phyloP scores from a whole-genome alignment of 2,797 vertebrate species.

The Rhinophrynus dorsalis region DNA sequence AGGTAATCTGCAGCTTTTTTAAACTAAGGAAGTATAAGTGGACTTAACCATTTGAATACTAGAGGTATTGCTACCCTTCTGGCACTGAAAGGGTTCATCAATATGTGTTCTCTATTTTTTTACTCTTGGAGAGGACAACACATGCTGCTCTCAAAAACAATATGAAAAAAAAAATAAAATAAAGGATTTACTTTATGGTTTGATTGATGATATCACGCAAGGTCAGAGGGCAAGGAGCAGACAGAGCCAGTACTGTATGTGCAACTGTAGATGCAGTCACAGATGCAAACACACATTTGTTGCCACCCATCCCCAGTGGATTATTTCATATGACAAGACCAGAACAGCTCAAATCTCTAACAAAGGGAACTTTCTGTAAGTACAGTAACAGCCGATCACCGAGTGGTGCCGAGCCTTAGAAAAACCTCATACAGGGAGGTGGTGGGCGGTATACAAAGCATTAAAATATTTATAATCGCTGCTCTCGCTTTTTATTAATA shows the following conservation, averaged over 20 bases:
- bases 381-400: constrained; percentile 1
- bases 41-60: too few species aligned
- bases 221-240: too few species aligned
- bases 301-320: constrained; percentile 1
- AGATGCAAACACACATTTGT: neutral
- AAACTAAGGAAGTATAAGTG: too few species aligned
- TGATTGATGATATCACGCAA: neutral
- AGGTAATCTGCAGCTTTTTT: too few species aligned
- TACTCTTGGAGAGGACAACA: too few species aligned
- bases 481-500: constrained; percentile 24
- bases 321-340: constrained; percentile 6
- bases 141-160: too few species aligned
- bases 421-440: neutral
- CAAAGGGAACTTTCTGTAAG: constrained; percentile 11
- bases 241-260: too few species aligned
- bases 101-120: too few species aligned
- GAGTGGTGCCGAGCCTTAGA: neutral
- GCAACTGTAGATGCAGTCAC: neutral
- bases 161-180: too few species aligned
- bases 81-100: too few species aligned
- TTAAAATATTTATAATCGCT: constrained; percentile 12
- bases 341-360: neutral
- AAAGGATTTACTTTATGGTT: neutral
- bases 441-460: neutral
- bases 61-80: too few species aligned